phyloP scores from a whole-genome alignment of 2,888 invertebrate genomes.

The Lasiommata megera region DNA sequence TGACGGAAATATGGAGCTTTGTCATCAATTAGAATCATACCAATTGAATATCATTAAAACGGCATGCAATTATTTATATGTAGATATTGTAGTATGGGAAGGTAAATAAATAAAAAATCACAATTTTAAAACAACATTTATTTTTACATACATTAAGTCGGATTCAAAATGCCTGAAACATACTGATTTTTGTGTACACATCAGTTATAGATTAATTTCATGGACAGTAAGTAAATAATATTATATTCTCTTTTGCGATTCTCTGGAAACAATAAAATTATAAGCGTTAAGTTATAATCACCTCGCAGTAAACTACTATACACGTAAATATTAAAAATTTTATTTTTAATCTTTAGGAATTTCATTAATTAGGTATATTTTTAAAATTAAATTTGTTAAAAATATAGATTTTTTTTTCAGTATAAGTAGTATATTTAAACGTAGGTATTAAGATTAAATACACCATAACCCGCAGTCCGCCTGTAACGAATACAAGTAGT shows the following conservation, averaged over 20 bases:
- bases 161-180: constrained; percentile 81
- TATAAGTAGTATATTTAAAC: constrained; percentile 70
- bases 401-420: constrained; percentile 69
- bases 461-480: constrained; percentile 55
- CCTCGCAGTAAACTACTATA: constrained; percentile 72
- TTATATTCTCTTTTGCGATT: constrained; percentile 63
- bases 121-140: constrained; percentile 81
- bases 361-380: constrained; percentile 74
- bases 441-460: constrained; percentile 65
- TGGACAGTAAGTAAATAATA: constrained; percentile 78
- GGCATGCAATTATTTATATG: neutral
- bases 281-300: constrained; percentile 60
- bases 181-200: constrained; percentile 79
- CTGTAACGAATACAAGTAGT: constrained; percentile 41
- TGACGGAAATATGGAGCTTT: no score
- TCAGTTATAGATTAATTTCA: constrained; percentile 74
- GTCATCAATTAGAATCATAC: no score
- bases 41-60: no score
- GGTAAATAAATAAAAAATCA: constrained; percentile 59
- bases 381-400: constrained; percentile 75
- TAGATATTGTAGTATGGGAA: neutral
- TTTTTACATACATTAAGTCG: constrained; percentile 82
- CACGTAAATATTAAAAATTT: constrained; percentile 76
- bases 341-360: constrained; percentile 75
- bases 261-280: constrained; percentile 58